Conservation (phyloP, 1,140 invertebrate genomes). For the Leptestheria dahalacensis region DNA sequence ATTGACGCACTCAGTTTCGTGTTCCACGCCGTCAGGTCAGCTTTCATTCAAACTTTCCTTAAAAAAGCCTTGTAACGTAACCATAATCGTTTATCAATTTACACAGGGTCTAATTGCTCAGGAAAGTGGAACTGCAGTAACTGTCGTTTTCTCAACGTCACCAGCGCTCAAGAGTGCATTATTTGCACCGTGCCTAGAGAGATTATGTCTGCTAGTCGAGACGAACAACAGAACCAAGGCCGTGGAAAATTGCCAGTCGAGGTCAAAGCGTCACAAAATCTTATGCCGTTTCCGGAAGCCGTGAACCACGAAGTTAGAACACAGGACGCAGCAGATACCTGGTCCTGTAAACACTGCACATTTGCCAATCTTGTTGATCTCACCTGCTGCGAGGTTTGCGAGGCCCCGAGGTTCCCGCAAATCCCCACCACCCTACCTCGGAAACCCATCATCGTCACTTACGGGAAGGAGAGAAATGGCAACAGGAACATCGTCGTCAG, state of each 20-base stretch:
- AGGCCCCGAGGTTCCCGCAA: constrained; percentile 31
- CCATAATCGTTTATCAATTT: too few relatives aligned
- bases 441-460: constrained; percentile 19
- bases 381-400: constrained; percentile 44
- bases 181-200: constrained; percentile 11
- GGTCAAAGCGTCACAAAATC: too few relatives aligned
- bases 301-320: neutral
- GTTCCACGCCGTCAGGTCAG: neutral
- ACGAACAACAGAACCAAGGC: too few relatives aligned
- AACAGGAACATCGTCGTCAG: constrained; percentile 19
- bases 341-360: constrained; percentile 43
- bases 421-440: constrained; percentile 23
- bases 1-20: neutral
- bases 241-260: too few relatives aligned
- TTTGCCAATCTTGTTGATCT: constrained; percentile 34
- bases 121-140: constrained; percentile 24
- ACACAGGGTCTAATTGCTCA: neutral
- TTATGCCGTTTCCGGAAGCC: too few relatives aligned
- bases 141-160: constrained; percentile 25
- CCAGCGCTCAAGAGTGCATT: constrained; percentile 17
- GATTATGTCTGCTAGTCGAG: constrained; percentile 1
- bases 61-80: neutral
- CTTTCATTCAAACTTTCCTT: neutral
- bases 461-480: constrained; percentile 1
- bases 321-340: constrained; percentile 21